Evolutionary conservation across 2,113 vertebrate genomes (phyloP).

Genomic region (Sus scrofa): DNA sequence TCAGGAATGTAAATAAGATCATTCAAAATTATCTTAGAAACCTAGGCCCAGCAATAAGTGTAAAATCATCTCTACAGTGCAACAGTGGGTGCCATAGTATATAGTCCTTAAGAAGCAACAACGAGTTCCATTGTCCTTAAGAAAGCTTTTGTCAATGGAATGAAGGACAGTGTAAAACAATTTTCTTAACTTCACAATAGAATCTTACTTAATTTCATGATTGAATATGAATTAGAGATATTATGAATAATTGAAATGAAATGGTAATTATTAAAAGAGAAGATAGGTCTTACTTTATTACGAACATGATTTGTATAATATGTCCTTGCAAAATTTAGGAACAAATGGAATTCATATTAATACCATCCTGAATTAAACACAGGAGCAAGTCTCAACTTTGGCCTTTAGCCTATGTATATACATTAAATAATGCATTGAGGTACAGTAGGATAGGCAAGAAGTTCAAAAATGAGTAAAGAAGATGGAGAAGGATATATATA

Average conservation of each 20-base stretch:
- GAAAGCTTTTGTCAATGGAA: not conserved
- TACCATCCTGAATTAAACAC: constrained; percentile 31
- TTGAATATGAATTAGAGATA: constrained; percentile 24
- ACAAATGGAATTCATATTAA: constrained; percentile 14
- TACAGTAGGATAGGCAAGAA: not conserved
- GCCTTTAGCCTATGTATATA: not conserved
- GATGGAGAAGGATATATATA: not conserved
- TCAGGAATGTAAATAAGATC: not conserved
- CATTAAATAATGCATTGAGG: not conserved
- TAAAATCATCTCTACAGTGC: not conserved
- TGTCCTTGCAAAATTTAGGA: not conserved
- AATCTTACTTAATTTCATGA: constrained; percentile 40
- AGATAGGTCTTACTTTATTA: constrained; percentile 6
- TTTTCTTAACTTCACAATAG: not conserved
- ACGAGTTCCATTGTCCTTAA: not conserved
- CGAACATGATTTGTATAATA: constrained; percentile 16
- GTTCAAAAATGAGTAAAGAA: constrained; percentile 36
- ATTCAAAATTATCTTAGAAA: not conserved
- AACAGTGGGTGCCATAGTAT: not conserved
- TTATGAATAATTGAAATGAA: constrained; percentile 37
- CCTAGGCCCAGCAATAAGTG: not conserved
- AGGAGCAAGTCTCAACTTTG: not conserved
- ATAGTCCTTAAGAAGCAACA: not conserved
- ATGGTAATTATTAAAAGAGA: constrained; percentile 35
- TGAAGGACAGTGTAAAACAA: not conserved